Evolutionary conservation across 2,888 invertebrate genomes (phyloP).

Genomic region (Argyresthia albistria): DNA sequence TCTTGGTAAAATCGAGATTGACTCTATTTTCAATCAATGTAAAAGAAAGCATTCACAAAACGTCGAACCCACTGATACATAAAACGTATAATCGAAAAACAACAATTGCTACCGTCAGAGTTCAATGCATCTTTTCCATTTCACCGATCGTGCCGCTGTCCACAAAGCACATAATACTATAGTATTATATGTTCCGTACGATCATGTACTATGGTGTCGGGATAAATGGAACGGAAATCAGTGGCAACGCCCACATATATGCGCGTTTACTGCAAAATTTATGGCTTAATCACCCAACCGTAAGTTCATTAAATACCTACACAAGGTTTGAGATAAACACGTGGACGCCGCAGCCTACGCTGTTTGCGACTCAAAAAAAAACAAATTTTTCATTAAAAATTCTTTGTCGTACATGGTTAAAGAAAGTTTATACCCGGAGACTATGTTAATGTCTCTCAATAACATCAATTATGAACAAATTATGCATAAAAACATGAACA

Average conservation of each 20-base stretch:
- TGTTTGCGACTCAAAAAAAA: constrained; percentile 2
- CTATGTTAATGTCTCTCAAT: no score
- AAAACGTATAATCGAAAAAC: neutral
- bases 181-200: neutral
- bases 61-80: neutral
- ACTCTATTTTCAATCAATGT: neutral
- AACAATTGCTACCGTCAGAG: constrained; percentile 11
- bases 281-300: constrained; percentile 27
- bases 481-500: no score
- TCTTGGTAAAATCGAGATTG: no score
- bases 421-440: no score
- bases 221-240: constrained; percentile 43
- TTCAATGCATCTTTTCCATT: constrained; percentile 22
- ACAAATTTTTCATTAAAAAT: constrained; percentile 6
- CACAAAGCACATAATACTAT: no score
- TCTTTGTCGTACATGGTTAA: neutral
- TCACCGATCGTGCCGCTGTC: neutral
- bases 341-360: constrained; percentile 15
- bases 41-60: neutral
- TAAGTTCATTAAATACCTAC: constrained; percentile 30
- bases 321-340: constrained; percentile 27
- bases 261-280: constrained; percentile 31
- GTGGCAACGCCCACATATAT: constrained; percentile 28
- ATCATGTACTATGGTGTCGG: constrained; percentile 9
- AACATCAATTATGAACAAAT: no score